These are phyloP conservation scores for Trialeurodes vaporariorum DNA, from an alignment of 1,140 invertebrate genomes.

Conservation along the genomic window DNA sequence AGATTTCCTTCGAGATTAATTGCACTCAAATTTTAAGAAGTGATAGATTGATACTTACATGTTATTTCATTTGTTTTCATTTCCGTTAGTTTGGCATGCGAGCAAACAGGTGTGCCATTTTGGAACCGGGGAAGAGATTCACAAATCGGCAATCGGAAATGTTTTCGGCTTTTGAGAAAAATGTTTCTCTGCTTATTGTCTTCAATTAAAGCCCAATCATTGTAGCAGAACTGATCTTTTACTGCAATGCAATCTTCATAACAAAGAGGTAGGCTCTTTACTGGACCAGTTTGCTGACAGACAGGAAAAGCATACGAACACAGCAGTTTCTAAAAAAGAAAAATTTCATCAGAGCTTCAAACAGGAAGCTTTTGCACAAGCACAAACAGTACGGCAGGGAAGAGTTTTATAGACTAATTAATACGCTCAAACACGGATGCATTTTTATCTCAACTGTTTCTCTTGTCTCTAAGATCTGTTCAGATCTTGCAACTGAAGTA, in stretches of 20 bases:
- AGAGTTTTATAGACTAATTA: too few relatives aligned
- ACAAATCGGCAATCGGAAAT: conserved; percentile 80
- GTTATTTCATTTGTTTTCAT: conserved; percentile 62
- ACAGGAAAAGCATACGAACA: conserved; percentile 86
- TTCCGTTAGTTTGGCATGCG: conserved; percentile 69
- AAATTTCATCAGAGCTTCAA: too few relatives aligned
- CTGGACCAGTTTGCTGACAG: conserved; percentile 47
- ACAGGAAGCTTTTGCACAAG: too few relatives aligned
- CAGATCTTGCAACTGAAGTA: too few relatives aligned
- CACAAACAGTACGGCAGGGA: too few relatives aligned
- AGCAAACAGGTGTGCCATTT: conserved; percentile 49
- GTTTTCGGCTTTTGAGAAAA: conserved; percentile 64
- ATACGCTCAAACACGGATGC: too few relatives aligned
- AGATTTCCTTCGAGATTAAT: too few relatives aligned
- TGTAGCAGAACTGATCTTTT: conserved; percentile 79
- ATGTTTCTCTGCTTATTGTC: conserved; percentile 71
- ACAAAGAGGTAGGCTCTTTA: conserved; percentile 55
- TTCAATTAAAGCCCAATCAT: conserved; percentile 81
- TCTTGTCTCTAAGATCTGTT: too few relatives aligned
- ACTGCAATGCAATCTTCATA: conserved; percentile 89
- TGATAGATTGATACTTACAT: conserved; percentile 38
- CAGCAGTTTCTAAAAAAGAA: conserved; percentile 53
- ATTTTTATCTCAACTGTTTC: too few relatives aligned
- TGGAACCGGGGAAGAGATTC: conserved; percentile 53
- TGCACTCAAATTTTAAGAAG: background rate